Evolutionary conservation across 1,140 invertebrate genomes (phyloP), one percentile per base, ranked within the genome.

Genomic region (Brachionus rubens): DNA sequence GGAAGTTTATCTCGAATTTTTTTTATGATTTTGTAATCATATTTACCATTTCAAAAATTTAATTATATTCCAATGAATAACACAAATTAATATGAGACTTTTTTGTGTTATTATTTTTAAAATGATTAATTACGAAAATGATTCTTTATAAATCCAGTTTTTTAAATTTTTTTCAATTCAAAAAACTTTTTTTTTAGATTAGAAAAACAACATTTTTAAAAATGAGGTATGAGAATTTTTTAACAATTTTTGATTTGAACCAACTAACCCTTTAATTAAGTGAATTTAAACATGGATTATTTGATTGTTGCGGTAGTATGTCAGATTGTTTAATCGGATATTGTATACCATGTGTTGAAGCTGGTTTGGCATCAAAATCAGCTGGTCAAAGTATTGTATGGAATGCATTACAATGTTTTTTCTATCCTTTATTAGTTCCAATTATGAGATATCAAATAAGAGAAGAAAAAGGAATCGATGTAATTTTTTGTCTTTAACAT

Each of bases 321-420:
- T 21, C 68, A 21, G 68, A 72, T 50, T 72, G 68, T 16, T 14
- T 72, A 16, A 48, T 72, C 19, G 68, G 68, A 10, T 72, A 72
- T 26, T 72, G 28, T 72, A 12, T 72, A 24, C 68, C 68, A 50
- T 72, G 68, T 36, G 5, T 72, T 19, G 68, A 72, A 41, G 50
- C 68, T 40, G 68, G 28, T 19, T 7, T 72, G 5, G 68, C 68
- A 14, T 50, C 68, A 9, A 72, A 50, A 14, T 30, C 46, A 14
- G 68, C 68, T 48, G 68, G 68, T 24, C 68, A 72, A 48, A 41
- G 19, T 26, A 72, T 54, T 2, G n/a, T 72, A 5, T 50, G 46
- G 68, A 41, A 36, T 40, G 68, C n/a, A 16, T 36, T 72, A 40
- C 68, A 72, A n/a, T 72, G 68, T 9, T 48, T 72, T 30, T 72